Evolutionary conservation across 2,888 invertebrate genomes (phyloP).

Genomic region (Nemurella pictetii): DNA sequence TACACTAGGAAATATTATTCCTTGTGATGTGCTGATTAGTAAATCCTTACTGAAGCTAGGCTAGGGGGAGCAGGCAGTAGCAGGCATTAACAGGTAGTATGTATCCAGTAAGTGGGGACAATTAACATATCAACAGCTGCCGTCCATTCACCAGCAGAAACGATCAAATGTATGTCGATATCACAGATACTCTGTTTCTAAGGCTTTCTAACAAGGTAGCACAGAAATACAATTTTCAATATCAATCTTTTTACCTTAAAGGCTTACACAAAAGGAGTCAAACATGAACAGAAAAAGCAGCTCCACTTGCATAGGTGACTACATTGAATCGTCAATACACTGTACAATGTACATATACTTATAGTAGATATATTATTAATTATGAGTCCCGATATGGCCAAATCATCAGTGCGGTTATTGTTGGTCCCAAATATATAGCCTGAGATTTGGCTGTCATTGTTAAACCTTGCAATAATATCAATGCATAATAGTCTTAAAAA

Average conservation of each 20-base stretch:
- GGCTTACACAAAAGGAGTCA: not conserved
- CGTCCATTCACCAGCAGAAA: not conserved
- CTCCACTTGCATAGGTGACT: not conserved
- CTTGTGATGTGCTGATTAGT: too few species aligned
- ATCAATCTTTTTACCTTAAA: not conserved
- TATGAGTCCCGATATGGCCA: conserved; percentile 22
- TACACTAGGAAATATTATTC: too few species aligned
- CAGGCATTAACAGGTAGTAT: too few species aligned
- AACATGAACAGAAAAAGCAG: not conserved
- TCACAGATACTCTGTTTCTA: conserved; percentile 28
- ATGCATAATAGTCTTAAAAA: not conserved
- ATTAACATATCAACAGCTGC: not conserved
- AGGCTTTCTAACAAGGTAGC: conserved; percentile 7
- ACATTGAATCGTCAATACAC: not conserved
- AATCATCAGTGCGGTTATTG: conserved; percentile 21
- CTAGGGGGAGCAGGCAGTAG: too few species aligned
- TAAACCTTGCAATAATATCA: not conserved
- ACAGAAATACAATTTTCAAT: not conserved
- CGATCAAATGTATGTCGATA: not conserved
- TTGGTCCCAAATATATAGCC: conserved; percentile 29
- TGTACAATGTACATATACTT: not conserved
- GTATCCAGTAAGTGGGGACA: too few species aligned
- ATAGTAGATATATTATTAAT: not conserved
- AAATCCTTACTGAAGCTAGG: too few species aligned
- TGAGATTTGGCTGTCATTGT: conserved; percentile 5